Conservation (phyloP, 2,113 vertebrate species). For the Crocuta crocuta region DNA sequence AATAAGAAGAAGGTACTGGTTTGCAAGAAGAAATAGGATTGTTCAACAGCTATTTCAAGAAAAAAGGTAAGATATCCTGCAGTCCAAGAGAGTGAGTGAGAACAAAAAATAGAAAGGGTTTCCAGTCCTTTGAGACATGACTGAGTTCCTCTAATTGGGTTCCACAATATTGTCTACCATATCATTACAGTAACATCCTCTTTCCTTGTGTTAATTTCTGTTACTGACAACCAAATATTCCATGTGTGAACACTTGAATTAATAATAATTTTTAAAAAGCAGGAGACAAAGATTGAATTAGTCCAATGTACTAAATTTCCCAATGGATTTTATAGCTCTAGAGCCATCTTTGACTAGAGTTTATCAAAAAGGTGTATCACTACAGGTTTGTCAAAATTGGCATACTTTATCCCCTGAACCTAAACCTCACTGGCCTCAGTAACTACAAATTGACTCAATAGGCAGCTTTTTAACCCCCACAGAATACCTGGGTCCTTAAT, state of each 20-base stretch:
- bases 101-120: neutral
- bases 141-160: neutral
- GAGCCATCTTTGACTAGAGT: neutral
- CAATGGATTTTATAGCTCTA: neutral
- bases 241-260: neutral
- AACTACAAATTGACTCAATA: neutral
- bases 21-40: neutral
- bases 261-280: neutral
- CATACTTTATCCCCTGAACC: neutral
- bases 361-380: neutral
- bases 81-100: neutral
- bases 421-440: neutral
- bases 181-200: neutral
- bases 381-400: neutral
- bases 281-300: slow-evolving; percentile 27
- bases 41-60: neutral
- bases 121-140: neutral
- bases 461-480: neutral
- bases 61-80: neutral
- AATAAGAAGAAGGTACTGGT: neutral
- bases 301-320: neutral
- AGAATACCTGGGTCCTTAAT: neutral
- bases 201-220: slow-evolving; percentile 23
- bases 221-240: neutral
- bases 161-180: neutral